Conservation (phyloP, 1,140 invertebrate genomes). For the Bombus consobrinus region DNA sequence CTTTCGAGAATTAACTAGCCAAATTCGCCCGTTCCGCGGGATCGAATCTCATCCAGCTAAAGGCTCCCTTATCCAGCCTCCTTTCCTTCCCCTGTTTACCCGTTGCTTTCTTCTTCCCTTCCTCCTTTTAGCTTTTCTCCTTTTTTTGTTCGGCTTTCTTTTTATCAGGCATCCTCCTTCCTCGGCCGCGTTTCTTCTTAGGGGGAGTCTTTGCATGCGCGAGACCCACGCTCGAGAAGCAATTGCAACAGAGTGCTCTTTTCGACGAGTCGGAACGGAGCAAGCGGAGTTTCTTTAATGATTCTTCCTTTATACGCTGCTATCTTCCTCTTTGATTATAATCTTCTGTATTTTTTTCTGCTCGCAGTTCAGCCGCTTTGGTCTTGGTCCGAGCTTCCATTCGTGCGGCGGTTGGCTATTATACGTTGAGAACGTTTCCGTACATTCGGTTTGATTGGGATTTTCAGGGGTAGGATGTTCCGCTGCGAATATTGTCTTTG, state of each 20-base stretch:
- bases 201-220: constrained; percentile 47
- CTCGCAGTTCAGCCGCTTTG: background rate
- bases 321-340: constrained; percentile 11
- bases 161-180: background rate
- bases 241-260: constrained; percentile 65
- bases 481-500: too few species aligned
- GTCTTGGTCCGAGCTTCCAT: background rate
- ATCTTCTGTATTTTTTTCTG: background rate
- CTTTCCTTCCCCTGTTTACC: constrained; percentile 6
- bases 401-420: too few species aligned
- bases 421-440: background rate
- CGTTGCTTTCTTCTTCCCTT: background rate
- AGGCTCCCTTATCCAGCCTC: constrained; percentile 47
- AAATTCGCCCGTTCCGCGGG: constrained; percentile 62
- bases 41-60: constrained; percentile 69
- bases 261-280: background rate
- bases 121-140: background rate
- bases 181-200: constrained; percentile 4
- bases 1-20: constrained; percentile 69
- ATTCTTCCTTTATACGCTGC: constrained; percentile 26
- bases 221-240: constrained; percentile 14
- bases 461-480: background rate
- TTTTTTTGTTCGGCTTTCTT: constrained; percentile 32
- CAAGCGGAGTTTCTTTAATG: constrained; percentile 49
- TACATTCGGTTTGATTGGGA: background rate